Evolutionary conservation across 2,888 invertebrate species (phyloP), one percentile per base, ranked within the genome.

Genomic region (Hydriomena furcata): DNA sequence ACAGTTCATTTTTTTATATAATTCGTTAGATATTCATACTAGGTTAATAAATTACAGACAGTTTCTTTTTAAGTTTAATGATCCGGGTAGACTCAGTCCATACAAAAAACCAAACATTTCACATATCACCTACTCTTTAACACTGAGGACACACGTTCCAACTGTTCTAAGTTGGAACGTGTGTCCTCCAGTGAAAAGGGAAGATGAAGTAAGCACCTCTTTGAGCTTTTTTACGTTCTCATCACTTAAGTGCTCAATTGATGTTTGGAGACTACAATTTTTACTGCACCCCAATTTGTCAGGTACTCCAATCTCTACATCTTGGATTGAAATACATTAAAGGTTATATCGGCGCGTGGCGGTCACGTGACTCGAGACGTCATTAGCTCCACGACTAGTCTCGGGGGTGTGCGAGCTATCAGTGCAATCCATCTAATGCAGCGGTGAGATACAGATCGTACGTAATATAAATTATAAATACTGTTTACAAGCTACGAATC

Each of bases 351-450:
- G 79, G 46, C 88, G 78, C 89, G 88, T 82, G 89, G 49, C 74
- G 36, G 79, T 55, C 89, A 79, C 89, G 89, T 80, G 89, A 70
- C 81, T 79, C 84, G 74, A 79, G 80, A 82, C 75, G 84, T 86
- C 89, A 87, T 89, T 89, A 89, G 85, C 84, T 66, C 52, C 67
- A 61, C 71, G 67, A 76, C 71, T 66, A 66, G 71, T 76, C 82
- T 76, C 79, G 42, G 49, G 84, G 76, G 86, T 80, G 63, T 64
- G 36, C 28, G 38, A 13, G 27, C 50, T 61, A 61, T 61, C 61
- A 52, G 13, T 34, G 31, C 52, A 61, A 59, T 61, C 51, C 51
- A 61, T 61, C 59, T 59, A 55, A 61, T 59, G 59, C 55, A 53
- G 49, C 52, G 56, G 52, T 40, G 17, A 54, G 61, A 61, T 61